phyloP scores from a whole-genome alignment of 2,888 invertebrate genomes.

The Andrena trimmerana region DNA sequence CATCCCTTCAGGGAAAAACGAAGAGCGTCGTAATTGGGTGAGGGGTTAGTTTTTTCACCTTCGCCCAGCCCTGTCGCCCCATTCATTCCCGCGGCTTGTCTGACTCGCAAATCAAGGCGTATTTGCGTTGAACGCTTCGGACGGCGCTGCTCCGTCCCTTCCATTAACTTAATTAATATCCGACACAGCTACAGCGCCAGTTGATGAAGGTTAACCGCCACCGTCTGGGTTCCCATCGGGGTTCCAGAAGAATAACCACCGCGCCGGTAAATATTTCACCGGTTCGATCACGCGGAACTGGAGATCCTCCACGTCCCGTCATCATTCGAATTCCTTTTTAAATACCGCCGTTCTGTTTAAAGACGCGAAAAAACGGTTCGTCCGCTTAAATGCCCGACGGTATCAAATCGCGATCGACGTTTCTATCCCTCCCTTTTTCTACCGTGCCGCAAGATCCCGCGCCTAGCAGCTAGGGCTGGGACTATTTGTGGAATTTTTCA shows the following conservation, averaged over 20 bases:
- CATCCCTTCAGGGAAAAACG: not conserved
- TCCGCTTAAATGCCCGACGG: not conserved
- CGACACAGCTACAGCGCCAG: not conserved
- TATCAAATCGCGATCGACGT: not conserved
- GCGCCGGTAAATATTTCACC: not conserved
- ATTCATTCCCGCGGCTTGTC: not conserved
- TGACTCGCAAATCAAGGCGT: not conserved
- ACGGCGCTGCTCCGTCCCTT: not conserved
- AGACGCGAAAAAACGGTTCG: not conserved
- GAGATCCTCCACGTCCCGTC: too few relatives aligned
- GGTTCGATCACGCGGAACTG: not conserved
- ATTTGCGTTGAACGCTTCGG: slow-evolving; percentile 4
- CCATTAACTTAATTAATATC: slow-evolving; percentile 39
- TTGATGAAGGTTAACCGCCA: not conserved
- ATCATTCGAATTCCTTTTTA: not conserved
- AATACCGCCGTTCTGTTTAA: not conserved
- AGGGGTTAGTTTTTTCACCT: not conserved
- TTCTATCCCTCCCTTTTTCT: not conserved
- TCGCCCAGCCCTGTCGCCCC: not conserved
- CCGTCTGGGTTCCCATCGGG: not conserved
- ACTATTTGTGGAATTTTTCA: too few relatives aligned
- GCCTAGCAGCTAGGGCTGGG: not conserved
- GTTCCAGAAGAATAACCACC: slow-evolving; percentile 6
- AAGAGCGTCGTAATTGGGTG: slow-evolving; percentile 10
- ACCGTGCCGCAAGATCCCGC: not conserved